Base-by-base conservation (phyloP, 2,797 vertebrate species). In the Cyclura pinguis region DNA sequence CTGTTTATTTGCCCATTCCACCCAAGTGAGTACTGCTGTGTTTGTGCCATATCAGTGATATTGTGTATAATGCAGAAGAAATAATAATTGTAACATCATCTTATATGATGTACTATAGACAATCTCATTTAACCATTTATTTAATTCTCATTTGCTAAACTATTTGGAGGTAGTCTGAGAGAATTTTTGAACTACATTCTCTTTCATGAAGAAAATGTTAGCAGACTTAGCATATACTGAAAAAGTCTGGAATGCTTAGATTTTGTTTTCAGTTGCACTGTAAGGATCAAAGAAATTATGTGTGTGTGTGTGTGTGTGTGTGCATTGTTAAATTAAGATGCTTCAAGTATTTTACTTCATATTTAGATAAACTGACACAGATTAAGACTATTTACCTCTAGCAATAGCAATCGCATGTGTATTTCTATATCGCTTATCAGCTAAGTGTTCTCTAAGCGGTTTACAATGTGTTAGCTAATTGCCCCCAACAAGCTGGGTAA, bases 121-220 rank as follows among this genome's bases (percentile, higher is more conserved):
- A 67, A 85, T 89, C 74, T 80, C 32, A 47, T 5, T 86, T 84
- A 81, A 55, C 3, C 72, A 77, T 0, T 50, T 59, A 50, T 80
- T 6, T 1, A 80, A 22, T 83, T 89, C 92, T 47, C 50, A 84
- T 35, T 62, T 52, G 6, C 87, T 88, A 64, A 87, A 91, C 20
- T 87, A 72, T 42, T 89, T 82, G 3, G 62, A 0, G 72, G 0
- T 78, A 55, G 27, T 29, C 29, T 87, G 55, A 47, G 38, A 72
- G 13, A 85, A 50, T 13, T 47, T 69, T 50, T 50, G 4, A 69
- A 84, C 24, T 59, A 35, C 4, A 5, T 82, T 57, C 9, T 67
- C 22, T 12, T 84, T 16, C 14, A 50, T 50, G 14, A 14, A 72
- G 29, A 47, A 85, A 85, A 72, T 18, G 18, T 73, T 47, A 85